These are phyloP conservation scores for Troglohyphantes excavatus DNA, from an alignment of 2,888 invertebrate species.

Conservation along the genomic window DNA sequence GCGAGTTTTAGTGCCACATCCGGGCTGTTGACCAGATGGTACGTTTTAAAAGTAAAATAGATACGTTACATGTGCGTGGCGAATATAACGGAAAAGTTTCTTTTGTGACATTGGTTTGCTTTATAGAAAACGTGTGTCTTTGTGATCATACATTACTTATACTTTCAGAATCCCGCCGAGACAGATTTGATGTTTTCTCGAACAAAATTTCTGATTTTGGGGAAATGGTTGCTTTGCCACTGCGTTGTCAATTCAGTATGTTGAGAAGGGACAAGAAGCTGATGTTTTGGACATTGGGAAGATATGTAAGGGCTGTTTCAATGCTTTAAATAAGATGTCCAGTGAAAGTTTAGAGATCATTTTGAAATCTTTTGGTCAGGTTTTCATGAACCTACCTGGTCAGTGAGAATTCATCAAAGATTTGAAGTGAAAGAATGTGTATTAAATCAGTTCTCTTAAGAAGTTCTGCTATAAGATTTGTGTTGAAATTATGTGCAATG, in stretches of 20 bases:
- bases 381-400: not conserved
- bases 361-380: not conserved
- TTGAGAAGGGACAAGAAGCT: not conserved
- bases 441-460: no score
- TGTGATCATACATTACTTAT: conserved; percentile 46
- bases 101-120: conserved; percentile 14
- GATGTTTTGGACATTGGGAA: not conserved
- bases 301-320: not conserved
- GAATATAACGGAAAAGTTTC: conserved; percentile 23
- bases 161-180: conserved; percentile 23
- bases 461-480: no score
- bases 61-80: conserved; percentile 22
- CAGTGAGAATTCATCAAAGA: not conserved
- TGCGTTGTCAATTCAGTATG: not conserved
- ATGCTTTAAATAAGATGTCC: not conserved
- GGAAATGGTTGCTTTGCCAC: not conserved
- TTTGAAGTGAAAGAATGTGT: not conserved
- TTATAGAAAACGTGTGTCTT: conserved; percentile 33
- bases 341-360: not conserved
- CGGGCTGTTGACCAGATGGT: conserved; percentile 60
- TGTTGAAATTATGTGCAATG: no score
- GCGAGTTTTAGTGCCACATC: conserved; percentile 43
- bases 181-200: conserved; percentile 15
- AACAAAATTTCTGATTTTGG: not conserved
- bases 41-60: conserved; percentile 69